phyloP scores from a whole-genome alignment of 2,113 vertebrate genomes.

The Brachirus orientalis region DNA sequence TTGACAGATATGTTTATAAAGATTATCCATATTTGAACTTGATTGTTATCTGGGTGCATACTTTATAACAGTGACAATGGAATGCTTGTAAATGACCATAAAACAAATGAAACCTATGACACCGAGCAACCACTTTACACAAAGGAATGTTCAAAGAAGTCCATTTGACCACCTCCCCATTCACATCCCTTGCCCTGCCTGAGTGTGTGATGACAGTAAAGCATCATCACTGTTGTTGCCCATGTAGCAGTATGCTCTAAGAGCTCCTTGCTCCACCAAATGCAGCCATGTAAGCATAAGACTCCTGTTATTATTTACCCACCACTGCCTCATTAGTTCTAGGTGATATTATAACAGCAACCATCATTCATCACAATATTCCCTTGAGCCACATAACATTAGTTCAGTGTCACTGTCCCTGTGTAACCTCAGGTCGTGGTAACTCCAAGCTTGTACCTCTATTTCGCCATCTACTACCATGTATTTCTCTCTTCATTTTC shows the following conservation, averaged over 20 bases:
- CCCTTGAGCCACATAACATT: no score
- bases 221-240: constrained; percentile 43
- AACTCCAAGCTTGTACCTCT: no score
- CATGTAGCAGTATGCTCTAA: constrained; percentile 57
- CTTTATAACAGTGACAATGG: background rate
- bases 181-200: constrained; percentile 37
- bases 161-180: constrained; percentile 6
- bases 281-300: constrained; percentile 22
- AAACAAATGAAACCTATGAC: no score
- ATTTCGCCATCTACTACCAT: no score
- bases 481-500: no score
- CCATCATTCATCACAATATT: constrained; percentile 27
- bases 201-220: constrained; percentile 35
- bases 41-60: background rate
- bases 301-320: constrained; percentile 1
- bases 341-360: constrained; percentile 11
- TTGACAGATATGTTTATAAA: background rate
- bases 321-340: constrained; percentile 12
- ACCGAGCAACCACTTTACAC: no score
- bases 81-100: constrained; percentile 4
- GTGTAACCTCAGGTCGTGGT: background rate
- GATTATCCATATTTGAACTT: background rate
- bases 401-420: background rate
- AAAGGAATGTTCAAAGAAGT: no score
- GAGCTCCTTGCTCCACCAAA: constrained; percentile 33